Evolutionary conservation across 2,113 vertebrate species (phyloP), one percentile per base, ranked within the genome.

Genomic region (Grus americana): DNA sequence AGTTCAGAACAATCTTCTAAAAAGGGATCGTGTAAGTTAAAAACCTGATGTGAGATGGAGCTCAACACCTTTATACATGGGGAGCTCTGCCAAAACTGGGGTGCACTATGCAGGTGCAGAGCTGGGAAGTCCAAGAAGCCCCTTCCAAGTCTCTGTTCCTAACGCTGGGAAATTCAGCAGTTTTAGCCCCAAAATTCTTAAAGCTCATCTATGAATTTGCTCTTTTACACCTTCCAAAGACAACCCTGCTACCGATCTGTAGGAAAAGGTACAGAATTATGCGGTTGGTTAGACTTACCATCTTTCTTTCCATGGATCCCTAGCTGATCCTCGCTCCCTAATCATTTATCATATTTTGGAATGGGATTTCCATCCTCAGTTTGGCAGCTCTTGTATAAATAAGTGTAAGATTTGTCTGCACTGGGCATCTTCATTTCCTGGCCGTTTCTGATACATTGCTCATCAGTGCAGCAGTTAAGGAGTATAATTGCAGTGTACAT

Each of bases 391-490:
- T 61, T 63, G 29, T 83, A 11, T 87, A 36, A 61, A 76, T 15
- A 40, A 84, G 21, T 12, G 46, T 63, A 13, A 63, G 50, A n/a
- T 47, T 55, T 88, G 66, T 30, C 67, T 83, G 62, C 79, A 8
- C 7, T 32, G 89, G 79, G 93, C 59, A 85, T 57, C 67, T 79
- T 74, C 75, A 67, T 95, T 94, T 96, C 95, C 92, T 92, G 90
- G 17, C 76, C 30, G 4, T 27, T 92, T 22, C 68, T 67, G 46
- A 73, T 57, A 7, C 3, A 20, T 61, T 49, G 70, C 92, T 95
- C 73, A 78, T 50, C 90, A 86, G 61, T 16, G 58, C 66, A 68
- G 91, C 38, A 32, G 54, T 42, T 63, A 47, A 61, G 92, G 79
- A 55, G 34, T 11, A 14, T 93, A 78, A 79, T 71, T 90, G 78